Conservation (phyloP, 2,113 vertebrate species). For the Callaeas wilsoni region DNA sequence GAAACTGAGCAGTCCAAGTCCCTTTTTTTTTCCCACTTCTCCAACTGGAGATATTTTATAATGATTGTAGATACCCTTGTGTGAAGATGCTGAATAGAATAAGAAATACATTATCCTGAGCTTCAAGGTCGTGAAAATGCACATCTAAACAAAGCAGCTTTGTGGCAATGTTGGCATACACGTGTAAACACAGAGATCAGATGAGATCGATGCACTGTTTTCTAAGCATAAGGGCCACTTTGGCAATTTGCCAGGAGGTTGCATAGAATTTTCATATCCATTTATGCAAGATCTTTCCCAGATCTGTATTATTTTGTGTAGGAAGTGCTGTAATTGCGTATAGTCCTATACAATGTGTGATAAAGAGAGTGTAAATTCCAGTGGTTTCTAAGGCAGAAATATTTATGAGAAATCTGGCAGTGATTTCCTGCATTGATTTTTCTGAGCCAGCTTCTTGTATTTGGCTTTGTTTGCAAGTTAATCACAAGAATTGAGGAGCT, state of each 20-base stretch:
- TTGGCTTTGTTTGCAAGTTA: slow-evolving; percentile 43
- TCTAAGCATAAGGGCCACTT: neutral
- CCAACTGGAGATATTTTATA: slow-evolving; percentile 68
- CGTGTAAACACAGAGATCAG: neutral
- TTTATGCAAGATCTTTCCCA: neutral
- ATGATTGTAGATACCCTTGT: slow-evolving; percentile 45
- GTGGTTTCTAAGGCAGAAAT: slow-evolving; percentile 28
- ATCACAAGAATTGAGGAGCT: slow-evolving; percentile 27
- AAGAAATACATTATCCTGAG: slow-evolving; percentile 39
- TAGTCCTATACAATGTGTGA: neutral
- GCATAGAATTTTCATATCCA: neutral
- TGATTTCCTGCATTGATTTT: slow-evolving; percentile 25
- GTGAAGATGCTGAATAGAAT: slow-evolving; percentile 31
- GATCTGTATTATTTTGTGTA: neutral
- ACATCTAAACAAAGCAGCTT: slow-evolving; percentile 1
- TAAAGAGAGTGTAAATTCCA: slow-evolving; percentile 20
- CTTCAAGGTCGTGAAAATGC: slow-evolving; percentile 39
- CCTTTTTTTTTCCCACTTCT: slow-evolving; percentile 69
- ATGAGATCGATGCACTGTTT: neutral
- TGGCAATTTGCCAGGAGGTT: neutral
- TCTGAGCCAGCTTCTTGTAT: slow-evolving; percentile 36
- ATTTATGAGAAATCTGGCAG: slow-evolving; percentile 34
- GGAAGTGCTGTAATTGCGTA: neutral
- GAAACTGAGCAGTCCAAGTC: slow-evolving; percentile 80
- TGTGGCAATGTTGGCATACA: neutral